phyloP scores from a whole-genome alignment of 2,113 vertebrate genomes.

The Sinocyclocheilus rhinocerous region DNA sequence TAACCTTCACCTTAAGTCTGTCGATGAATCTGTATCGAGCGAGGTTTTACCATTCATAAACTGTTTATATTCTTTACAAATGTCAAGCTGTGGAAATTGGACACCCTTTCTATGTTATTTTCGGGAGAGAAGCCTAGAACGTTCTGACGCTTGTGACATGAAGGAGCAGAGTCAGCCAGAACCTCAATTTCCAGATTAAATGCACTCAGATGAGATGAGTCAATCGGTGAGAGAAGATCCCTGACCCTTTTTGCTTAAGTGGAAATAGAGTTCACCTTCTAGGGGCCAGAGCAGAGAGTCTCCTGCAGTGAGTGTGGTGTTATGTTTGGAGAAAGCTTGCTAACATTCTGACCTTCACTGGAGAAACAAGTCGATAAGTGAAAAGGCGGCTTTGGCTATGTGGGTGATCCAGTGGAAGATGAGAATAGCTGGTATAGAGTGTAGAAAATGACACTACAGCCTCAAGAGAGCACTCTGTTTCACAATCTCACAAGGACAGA shows the following conservation, averaged over 20 bases:
- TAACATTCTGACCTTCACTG: slow-evolving; percentile 53
- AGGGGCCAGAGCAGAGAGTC: slow-evolving; percentile 16
- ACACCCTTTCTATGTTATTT: slow-evolving; percentile 37
- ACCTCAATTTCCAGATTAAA: slow-evolving; percentile 62
- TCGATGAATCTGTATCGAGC: not conserved
- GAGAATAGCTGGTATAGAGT: slow-evolving; percentile 21
- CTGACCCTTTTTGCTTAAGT: slow-evolving; percentile 55
- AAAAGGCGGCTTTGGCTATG: slow-evolving; percentile 34
- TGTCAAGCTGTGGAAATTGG: slow-evolving; percentile 2
- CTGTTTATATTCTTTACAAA: slow-evolving; percentile 31
- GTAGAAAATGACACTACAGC: slow-evolving; percentile 4
- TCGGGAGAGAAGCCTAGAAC: slow-evolving; percentile 7
- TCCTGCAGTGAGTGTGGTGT: slow-evolving; percentile 40
- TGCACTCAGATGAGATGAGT: slow-evolving; percentile 51
- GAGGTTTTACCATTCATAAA: not conserved
- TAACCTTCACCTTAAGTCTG: slow-evolving; percentile 14
- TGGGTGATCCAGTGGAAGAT: slow-evolving; percentile 44
- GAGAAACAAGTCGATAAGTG: slow-evolving; percentile 50
- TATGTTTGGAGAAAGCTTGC: slow-evolving; percentile 51
- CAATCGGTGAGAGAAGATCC: slow-evolving; percentile 55
- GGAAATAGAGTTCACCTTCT: slow-evolving; percentile 47
- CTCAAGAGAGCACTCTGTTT: slow-evolving; percentile 14
- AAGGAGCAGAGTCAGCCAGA: slow-evolving; percentile 62
- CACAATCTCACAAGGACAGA: slow-evolving; percentile 6
- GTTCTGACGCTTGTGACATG: slow-evolving; percentile 59